Evolutionary conservation across 2,888 invertebrate genomes (phyloP), one percentile per base, ranked within the genome.

Genomic region (Eurois occulta): DNA sequence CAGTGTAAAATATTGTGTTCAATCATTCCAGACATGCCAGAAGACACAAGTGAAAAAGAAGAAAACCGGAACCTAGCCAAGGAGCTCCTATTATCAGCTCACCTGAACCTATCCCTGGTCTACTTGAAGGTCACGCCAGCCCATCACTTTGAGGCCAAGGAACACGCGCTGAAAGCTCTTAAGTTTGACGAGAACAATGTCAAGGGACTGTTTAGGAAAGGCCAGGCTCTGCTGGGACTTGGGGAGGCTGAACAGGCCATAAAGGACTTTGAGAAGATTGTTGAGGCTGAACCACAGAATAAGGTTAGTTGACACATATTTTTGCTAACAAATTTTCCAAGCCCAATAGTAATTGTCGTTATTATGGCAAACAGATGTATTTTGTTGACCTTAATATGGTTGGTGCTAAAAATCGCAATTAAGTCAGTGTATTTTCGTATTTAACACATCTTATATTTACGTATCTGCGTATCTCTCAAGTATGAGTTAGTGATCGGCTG

Each of bases 201-300:
- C 21, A 99, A 99, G 94, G 99, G 98, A 0, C 95, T 98, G 46
- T 99, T 99, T 94, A 97, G 99, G 87, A 97, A 98, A 86, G 99
- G 99, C 0, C 98, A 98, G 96, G 99, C 99, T 0, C 95, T 97
- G 85, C 92, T 98, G 72, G 97, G 97, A 0, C 93, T 98, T 13
- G 98, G 98, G 46, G 99, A 99, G 78, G 98, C 98, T 0, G 98
- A 98, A 72, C 94, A 97, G 21, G 99, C 99, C 0, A 94, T 98
- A 60, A 93, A 96, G 52, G 98, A 99, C 93, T 99, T 99, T 94
- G 96, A 98, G 88, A 96, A 97, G 73, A 98, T 99, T 2, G 92
- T 99, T 0, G 95, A 97, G 81, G 92, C 98, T 60, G 99, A 99
- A 91, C 98, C 99, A 0, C 97, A 97, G 76, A 99, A 99, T 95